Conservation (phyloP, 2,888 invertebrate genomes). For the Scaeva pyrastri region DNA sequence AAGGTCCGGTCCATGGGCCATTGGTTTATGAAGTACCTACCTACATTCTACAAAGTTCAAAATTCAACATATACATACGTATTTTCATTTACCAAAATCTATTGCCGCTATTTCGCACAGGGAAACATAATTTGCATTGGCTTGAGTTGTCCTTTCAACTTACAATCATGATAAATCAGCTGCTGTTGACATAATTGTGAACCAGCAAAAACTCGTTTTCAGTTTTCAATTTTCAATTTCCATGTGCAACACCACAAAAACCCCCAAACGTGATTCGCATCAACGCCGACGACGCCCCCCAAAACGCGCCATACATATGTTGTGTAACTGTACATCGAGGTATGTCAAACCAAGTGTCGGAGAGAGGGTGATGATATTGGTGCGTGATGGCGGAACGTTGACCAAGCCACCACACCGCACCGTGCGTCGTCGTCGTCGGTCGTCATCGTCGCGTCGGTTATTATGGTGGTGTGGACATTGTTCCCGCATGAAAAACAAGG, state of each 20-base stretch:
- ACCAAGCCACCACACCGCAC: not conserved
- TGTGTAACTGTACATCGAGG: not conserved
- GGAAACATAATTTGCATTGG: conserved; percentile 27
- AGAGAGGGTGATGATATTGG: not conserved
- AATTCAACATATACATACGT: too few species aligned
- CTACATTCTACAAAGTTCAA: not conserved
- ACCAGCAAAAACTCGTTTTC: conserved; percentile 56
- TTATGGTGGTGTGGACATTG: conserved; percentile 31
- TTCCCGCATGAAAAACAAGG: conserved; percentile 15
- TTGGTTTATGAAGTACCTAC: not conserved
- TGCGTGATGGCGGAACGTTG: not conserved
- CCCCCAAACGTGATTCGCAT: conserved; percentile 30
- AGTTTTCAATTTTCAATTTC: conserved; percentile 65
- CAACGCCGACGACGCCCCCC: conserved; percentile 27
- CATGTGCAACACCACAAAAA: conserved; percentile 39
- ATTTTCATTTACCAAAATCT: not conserved
- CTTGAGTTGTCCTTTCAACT: conserved; percentile 10
- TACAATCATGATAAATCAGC: conserved; percentile 49
- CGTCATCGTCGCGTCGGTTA: not conserved
- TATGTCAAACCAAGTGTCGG: not conserved
- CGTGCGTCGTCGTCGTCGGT: too few species aligned
- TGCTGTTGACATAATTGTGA: conserved; percentile 60
- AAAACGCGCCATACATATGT: not conserved
- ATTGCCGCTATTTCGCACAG: conserved; percentile 25
- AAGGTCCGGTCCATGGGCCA: too few species aligned